Evolutionary conservation across 2,797 vertebrate genomes (phyloP).

Genomic region (Neopelma chrysocephalum): DNA sequence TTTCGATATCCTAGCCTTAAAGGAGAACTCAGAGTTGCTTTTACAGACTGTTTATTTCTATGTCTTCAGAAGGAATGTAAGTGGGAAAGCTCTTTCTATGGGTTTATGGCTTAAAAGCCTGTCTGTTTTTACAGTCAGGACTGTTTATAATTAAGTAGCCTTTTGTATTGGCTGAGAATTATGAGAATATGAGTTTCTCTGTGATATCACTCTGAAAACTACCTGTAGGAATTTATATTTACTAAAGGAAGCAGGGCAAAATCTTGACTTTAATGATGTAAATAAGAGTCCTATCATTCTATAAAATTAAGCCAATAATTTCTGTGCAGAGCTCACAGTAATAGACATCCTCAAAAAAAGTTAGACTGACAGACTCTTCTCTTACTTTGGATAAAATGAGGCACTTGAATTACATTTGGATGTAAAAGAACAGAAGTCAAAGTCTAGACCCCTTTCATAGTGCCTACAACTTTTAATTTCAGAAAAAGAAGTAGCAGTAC

Average conservation of each 20-base stretch:
- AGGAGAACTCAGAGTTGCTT: not conserved
- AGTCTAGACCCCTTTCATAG: not conserved
- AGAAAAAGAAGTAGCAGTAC: not conserved
- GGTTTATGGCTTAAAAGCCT: not conserved
- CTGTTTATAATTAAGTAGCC: not conserved
- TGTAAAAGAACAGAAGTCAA: not conserved
- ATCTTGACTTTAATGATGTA: not conserved
- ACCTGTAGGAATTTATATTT: not conserved
- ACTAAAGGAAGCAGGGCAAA: not conserved
- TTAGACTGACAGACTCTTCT: not conserved
- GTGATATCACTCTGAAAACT: not conserved
- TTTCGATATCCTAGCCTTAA: too few relatives aligned
- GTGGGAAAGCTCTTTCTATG: not conserved
- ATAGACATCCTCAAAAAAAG: not conserved
- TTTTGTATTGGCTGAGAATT: not conserved
- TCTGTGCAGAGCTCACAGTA: not conserved
- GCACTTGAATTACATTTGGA: not conserved
- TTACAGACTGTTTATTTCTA: not conserved
- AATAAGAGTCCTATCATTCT: not conserved
- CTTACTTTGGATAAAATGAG: not conserved
- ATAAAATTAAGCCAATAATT: not conserved
- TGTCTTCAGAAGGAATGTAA: not conserved
- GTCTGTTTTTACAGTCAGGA: not conserved
- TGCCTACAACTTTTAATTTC: not conserved
- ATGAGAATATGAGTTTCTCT: not conserved